phyloP scores from a whole-genome alignment of 2,797 vertebrate species.

The Synaphobranchus kaupii region DNA sequence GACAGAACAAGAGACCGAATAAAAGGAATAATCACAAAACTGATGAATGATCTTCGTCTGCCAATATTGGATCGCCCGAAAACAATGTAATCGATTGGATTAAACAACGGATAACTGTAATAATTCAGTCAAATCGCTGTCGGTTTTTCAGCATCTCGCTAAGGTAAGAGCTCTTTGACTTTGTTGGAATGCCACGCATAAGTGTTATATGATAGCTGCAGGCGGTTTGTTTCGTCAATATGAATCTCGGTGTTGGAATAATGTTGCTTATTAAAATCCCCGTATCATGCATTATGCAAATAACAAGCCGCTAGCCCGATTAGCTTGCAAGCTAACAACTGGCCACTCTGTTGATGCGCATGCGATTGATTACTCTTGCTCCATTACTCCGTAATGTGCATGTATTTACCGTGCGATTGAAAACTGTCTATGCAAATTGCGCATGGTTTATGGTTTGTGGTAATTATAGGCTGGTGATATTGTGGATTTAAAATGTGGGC shows the following conservation, averaged over 20 bases:
- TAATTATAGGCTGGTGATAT: neutral
- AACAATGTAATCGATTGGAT: conserved; percentile 4
- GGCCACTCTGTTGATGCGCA: neutral
- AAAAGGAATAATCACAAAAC: neutral
- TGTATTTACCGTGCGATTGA: neutral
- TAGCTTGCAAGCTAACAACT: neutral
- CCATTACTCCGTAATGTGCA: neutral
- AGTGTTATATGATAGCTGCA: neutral
- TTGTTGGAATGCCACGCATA: conserved; percentile 1
- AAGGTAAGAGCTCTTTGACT: conserved; percentile 7
- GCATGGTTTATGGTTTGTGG: neutral
- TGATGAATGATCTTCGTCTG: neutral
- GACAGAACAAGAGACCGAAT: neutral
- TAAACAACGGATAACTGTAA: neutral
- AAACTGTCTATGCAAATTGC: neutral
- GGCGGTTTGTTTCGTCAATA: neutral
- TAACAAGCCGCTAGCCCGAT: neutral
- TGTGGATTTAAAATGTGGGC: neutral
- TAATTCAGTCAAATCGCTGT: neutral
- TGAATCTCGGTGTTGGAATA: neutral
- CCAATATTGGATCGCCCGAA: neutral
- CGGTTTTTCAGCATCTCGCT: neutral
- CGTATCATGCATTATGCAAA: neutral
- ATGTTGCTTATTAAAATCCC: neutral
- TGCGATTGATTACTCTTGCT: neutral